Conservation (phyloP, 1,140 invertebrate genomes). For the Armadillidium nasatum region DNA sequence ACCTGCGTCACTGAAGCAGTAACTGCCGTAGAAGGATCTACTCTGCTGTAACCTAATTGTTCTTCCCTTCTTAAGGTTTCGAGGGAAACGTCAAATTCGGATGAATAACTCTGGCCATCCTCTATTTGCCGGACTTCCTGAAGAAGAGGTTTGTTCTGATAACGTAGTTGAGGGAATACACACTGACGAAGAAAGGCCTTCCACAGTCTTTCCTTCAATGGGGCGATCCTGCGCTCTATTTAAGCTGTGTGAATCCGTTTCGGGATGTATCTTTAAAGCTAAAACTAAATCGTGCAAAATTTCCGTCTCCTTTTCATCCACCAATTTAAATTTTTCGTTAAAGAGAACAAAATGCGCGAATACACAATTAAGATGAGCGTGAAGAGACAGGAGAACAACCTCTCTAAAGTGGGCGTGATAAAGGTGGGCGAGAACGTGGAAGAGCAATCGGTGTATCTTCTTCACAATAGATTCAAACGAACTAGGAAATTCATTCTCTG, state of each 20-base stretch:
- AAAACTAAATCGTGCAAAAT: constrained; percentile 66
- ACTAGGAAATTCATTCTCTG: constrained; percentile 90
- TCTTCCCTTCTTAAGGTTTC: too few species aligned
- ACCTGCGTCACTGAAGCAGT: background rate
- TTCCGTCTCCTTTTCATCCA: constrained; percentile 93
- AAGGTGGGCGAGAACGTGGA: constrained; percentile 95
- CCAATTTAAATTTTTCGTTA: constrained; percentile 79
- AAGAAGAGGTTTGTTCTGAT: too few species aligned
- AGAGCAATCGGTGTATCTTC: constrained; percentile 91
- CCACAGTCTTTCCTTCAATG: background rate
- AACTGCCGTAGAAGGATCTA: background rate
- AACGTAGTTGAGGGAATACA: background rate
- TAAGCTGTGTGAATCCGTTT: background rate
- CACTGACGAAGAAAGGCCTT: background rate
- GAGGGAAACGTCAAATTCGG: too few species aligned
- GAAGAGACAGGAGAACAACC: constrained; percentile 82
- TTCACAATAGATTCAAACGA: constrained; percentile 91
- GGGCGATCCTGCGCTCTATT: background rate
- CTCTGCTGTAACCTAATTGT: too few species aligned
- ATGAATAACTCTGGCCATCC: too few species aligned
- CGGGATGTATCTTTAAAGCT: constrained; percentile 49
- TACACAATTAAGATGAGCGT: constrained; percentile 73
- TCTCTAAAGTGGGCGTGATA: constrained; percentile 97
- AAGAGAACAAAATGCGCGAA: constrained; percentile 90
- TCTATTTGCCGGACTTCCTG: too few species aligned